These are phyloP conservation scores for Heliothis virescens DNA, from an alignment of 1,140 invertebrate genomes.

Conservation along the genomic window DNA sequence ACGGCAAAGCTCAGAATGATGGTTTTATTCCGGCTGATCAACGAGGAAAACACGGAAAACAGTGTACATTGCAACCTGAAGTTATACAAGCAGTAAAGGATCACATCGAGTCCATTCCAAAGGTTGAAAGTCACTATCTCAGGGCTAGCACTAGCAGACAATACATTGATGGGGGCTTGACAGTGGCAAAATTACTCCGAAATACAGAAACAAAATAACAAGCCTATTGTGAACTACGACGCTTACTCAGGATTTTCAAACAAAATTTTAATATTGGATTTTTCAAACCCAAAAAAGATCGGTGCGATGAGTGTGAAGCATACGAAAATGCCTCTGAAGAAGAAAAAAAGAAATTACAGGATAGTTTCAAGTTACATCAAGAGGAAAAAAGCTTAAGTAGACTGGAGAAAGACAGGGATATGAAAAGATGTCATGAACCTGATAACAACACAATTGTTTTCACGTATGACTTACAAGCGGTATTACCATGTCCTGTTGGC, in stretches of 20 bases:
- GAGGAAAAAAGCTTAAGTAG: slow-evolving; percentile 7
- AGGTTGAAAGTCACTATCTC: slow-evolving; percentile 69
- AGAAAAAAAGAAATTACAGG: background rate
- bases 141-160: slow-evolving; percentile 60
- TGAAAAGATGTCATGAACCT: background rate
- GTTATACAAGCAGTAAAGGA: slow-evolving; percentile 63
- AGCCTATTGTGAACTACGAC: slow-evolving; percentile 57
- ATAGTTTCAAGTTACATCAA: background rate
- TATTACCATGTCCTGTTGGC: background rate
- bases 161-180: slow-evolving; percentile 70
- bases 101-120: slow-evolving; percentile 70
- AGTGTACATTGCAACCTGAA: slow-evolving; percentile 58
- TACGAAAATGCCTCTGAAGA: slow-evolving; percentile 54
- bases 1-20: slow-evolving; percentile 43
- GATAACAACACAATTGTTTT: background rate
- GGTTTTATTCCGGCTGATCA: slow-evolving; percentile 45
- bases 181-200: slow-evolving; percentile 66
- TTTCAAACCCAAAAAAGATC: slow-evolving; percentile 62
- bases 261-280: slow-evolving; percentile 68
- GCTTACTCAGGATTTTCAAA: slow-evolving; percentile 67
- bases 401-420: background rate
- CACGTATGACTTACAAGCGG: background rate
- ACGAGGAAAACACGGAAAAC: slow-evolving; percentile 67
- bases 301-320: slow-evolving; percentile 56
- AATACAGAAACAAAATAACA: slow-evolving; percentile 57